Conservation (phyloP, 2,797 vertebrate species). For the Coracias cyanogaster region DNA sequence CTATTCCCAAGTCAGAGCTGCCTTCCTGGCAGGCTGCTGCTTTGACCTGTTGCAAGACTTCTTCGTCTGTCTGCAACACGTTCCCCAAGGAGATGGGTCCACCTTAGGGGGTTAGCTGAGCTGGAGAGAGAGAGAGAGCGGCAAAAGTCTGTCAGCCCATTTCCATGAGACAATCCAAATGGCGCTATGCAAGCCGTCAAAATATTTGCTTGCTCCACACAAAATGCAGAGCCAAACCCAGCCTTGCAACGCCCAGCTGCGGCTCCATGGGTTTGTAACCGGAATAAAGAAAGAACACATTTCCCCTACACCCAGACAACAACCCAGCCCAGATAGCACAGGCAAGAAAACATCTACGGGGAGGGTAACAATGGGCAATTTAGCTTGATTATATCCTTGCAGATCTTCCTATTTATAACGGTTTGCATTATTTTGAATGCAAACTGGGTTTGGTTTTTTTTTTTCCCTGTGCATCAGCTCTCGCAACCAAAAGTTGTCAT, state of each 20-base stretch:
- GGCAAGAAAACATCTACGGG: constrained; percentile 36
- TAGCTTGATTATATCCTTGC: constrained; percentile 50
- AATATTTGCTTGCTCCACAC: neutral
- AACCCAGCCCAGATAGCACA: neutral
- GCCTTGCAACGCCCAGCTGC: neutral
- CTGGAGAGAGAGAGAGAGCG: neutral
- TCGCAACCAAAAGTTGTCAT: neutral
- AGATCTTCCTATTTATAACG: constrained; percentile 37
- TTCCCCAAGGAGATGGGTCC: neutral
- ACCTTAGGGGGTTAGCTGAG: neutral
- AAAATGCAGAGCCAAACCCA: neutral
- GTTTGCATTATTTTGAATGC: constrained; percentile 43
- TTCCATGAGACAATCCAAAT: neutral
- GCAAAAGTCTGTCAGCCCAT: neutral
- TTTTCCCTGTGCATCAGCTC: neutral
- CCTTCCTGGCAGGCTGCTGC: constrained; percentile 9
- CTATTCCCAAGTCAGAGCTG: neutral
- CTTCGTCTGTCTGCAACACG: neutral
- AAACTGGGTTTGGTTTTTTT: neutral
- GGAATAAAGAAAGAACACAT: constrained; percentile 2
- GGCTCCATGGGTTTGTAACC: neutral
- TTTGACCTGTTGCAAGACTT: constrained; percentile 22
- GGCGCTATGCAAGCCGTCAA: neutral
- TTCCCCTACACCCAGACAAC: neutral
- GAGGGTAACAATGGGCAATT: constrained; percentile 54